Conservation (phyloP, 35 echinoderm and acorn worm species). For the Lytechinus pictus region DNA sequence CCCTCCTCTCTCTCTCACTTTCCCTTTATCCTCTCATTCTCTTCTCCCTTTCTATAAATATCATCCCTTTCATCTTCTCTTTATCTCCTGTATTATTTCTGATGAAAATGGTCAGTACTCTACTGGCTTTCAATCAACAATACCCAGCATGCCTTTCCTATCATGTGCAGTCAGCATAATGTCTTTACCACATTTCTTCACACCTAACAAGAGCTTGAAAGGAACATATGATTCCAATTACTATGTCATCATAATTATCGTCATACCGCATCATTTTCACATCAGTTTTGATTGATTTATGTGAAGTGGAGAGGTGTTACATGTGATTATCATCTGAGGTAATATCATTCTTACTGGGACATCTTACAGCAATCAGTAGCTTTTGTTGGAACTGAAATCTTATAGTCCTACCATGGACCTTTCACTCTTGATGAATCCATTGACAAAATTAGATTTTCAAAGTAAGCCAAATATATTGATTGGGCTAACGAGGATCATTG, state of each 20-base stretch:
- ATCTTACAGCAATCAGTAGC: too few relatives aligned
- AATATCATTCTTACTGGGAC: not conserved
- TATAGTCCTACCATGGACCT: too few relatives aligned
- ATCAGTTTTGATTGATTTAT: not conserved
- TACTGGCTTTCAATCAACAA: not conserved
- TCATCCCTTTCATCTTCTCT: not conserved
- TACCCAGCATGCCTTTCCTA: not conserved
- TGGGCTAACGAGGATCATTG: too few relatives aligned
- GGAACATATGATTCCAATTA: not conserved
- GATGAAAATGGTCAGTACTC: not conserved
- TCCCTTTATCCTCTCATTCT: too few relatives aligned
- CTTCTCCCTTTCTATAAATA: not conserved
- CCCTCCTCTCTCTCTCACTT: too few relatives aligned
- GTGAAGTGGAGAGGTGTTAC: not conserved
- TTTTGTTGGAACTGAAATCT: too few relatives aligned
- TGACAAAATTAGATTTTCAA: too few relatives aligned
- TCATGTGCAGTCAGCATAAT: not conserved
- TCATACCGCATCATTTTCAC: not conserved
- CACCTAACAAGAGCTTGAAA: not conserved
- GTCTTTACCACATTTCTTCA: not conserved
- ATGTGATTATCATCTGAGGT: not conserved
- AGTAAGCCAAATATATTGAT: too few relatives aligned
- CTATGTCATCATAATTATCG: not conserved
- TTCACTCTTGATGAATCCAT: too few relatives aligned
- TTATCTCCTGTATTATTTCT: not conserved